Conservation (phyloP, 2,888 invertebrate genomes). For the Nycteola revayana region DNA sequence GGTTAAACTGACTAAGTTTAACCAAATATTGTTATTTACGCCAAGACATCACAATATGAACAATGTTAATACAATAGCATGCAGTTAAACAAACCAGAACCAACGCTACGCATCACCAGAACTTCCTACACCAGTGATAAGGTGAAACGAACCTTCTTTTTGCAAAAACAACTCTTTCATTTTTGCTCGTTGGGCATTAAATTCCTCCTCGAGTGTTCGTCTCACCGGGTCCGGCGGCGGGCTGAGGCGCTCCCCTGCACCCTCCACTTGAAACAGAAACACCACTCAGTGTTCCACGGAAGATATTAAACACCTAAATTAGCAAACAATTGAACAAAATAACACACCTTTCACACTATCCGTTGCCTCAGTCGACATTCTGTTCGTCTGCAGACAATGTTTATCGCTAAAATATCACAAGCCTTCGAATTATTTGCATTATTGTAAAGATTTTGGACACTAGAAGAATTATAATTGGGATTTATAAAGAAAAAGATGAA, state of each 20-base stretch:
- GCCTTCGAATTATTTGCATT: conserved; percentile 23
- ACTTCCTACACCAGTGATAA: conserved; percentile 29
- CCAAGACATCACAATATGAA: conserved; percentile 14
- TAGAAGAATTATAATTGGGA: conserved; percentile 19
- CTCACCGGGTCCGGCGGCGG: conserved; percentile 49
- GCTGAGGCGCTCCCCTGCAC: conserved; percentile 43
- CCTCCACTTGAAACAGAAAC: conserved; percentile 75
- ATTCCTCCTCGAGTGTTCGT: conserved; percentile 89
- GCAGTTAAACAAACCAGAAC: conserved; percentile 28
- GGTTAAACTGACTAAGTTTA: too few species aligned
- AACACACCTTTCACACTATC: conserved; percentile 65
- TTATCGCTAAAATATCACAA: conserved; percentile 19
- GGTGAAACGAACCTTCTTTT: conserved; percentile 89
- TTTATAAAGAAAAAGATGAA: conserved; percentile 28
- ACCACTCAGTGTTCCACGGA: conserved; percentile 61
- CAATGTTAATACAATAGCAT: conserved; percentile 19
- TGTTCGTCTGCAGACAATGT: conserved; percentile 12
- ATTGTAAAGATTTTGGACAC: conserved; percentile 24
- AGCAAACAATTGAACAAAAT: conserved; percentile 38
- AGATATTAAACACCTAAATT: conserved; percentile 39
- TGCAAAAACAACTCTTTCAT: conserved; percentile 96
- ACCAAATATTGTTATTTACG: too few species aligned
- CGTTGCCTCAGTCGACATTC: conserved; percentile 59
- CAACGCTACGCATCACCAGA: conserved; percentile 27
- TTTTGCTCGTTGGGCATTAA: conserved; percentile 94